Evolutionary conservation across 1,140 invertebrate genomes (phyloP), one percentile per base, ranked within the genome.

Genomic region (Mylabris phalerata): DNA sequence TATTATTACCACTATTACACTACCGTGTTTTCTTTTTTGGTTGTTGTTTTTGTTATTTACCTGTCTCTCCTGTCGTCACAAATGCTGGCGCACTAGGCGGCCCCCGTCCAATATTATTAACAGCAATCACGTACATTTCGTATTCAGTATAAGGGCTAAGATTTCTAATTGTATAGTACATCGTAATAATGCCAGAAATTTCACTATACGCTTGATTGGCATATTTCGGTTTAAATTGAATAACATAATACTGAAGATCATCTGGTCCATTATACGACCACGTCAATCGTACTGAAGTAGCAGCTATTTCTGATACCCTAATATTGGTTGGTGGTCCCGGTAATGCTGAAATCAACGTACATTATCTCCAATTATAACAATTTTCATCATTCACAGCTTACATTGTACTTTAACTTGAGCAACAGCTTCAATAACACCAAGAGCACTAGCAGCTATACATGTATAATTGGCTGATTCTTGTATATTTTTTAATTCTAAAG

Each of bases 121-220:
- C 92, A 11, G 94, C 95, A 60, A 94, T 89, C 56, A 98, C 91
- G 73, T 88, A 91, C 79, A 98, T 93, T 75, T 98, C 93, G 79
- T 99, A 99, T 70, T 95, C 92, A 0, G 94, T 98, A 75, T 94
- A 96, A 2, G 95, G 92, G 51, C 89, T 92, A 10, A 97, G 79
- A 62, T 87, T 87, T 46, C 88, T 82, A 27, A 98, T 89, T 27
- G 90, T 88, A 76, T 95, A 95, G 76, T 92, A 93, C 80, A 90
- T 90, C 24, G 91, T 92, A 60, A 91, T 92, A 62, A 97, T 91
- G 27, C 93, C 93, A 27, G 87, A 90, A 67, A 96, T 93, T 73
- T 96, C 93, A 64, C 87, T 88, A 74, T 84, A 90, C 32, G 85
- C 87, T 75, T 85, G 83, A 71, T 86, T 87, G 39, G 87, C 86